A percentile compares a stretch with the other conserved stretches of the same genome.
These are phyloP conservation scores for Ianthella basta DNA, from an alignment of 37 sponge, comb jelly and placozoan species.

Conservation along the genomic window DNA sequence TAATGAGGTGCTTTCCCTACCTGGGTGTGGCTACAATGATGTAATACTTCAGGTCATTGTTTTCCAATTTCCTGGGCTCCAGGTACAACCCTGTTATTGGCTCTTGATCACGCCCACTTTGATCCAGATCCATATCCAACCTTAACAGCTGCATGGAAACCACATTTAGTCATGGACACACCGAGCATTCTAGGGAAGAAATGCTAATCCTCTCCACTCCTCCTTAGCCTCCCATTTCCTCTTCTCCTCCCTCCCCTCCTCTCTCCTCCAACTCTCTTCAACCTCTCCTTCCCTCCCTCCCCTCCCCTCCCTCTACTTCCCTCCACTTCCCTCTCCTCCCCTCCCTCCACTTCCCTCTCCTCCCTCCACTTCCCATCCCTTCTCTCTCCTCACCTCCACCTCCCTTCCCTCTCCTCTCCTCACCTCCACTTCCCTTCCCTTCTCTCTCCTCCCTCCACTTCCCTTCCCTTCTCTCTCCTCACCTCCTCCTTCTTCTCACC, in stretches of 20 bases:
- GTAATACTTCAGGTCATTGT: slow-evolving; percentile 44
- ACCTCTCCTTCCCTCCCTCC: background rate
- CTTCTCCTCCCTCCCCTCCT: no score
- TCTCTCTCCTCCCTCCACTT: background rate
- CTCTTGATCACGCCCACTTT: slow-evolving; percentile 35
- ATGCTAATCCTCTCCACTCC: background rate
- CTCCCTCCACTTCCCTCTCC: background rate
- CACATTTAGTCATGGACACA: background rate
- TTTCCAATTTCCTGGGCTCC: slow-evolving; percentile 14
- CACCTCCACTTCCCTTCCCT: background rate
- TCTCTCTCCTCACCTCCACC: no score
- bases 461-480: background rate
- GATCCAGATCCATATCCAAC: slow-evolving; percentile 23
- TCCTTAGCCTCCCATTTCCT: background rate
- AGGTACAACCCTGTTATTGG: slow-evolving; percentile 55
- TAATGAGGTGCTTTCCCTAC: background rate
- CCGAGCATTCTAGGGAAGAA: background rate
- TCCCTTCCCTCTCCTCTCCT: background rate
- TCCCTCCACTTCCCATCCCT: background rate
- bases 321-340: background rate
- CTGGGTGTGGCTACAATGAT: slow-evolving; percentile 66
- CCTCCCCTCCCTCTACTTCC: background rate
- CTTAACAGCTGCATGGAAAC: slow-evolving; percentile 32
- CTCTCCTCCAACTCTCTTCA: slow-evolving; percentile 13
- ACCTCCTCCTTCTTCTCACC: no score